Evolutionary conservation across 2,888 invertebrate species (phyloP), one percentile per base, ranked within the genome.

Genomic region (Dolichopus griseipennis): DNA sequence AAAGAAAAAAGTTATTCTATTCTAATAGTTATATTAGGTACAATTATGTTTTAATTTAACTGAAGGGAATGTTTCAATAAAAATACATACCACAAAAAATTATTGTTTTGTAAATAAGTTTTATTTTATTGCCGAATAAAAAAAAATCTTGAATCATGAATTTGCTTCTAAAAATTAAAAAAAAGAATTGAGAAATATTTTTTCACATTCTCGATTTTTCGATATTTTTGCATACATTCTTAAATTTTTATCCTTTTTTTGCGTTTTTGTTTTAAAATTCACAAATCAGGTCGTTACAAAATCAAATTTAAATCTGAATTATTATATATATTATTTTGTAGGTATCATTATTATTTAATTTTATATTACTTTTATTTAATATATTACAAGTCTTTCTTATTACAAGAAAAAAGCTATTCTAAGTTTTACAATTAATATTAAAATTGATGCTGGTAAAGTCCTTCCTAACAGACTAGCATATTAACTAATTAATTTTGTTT

Each of bases 301-400:
- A 52, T 52, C 52, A 52, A 52, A n/a, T 52, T 52, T 52, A 52
- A 52, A 18, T 52, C 52, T 52, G 52, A 52, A 52, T 12, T 52
- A 52, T 52, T 52, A 52, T 52, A 52, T 52, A 52, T 52, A 52
- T 52, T 18, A 52, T n/a, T 52, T 52, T 52, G 52, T 52, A 52
- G 52, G 52, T 52, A 52, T 52, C 15, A 37, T 37, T 10, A 37
- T 52, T 52, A 52, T 18, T n/a, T 12, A 41, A 12, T 52, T 12
- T 52, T 52, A 52, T 52, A 27, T 52, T 52, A 52, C 9, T 52
- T 52, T 18, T 52, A 18, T 52, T 52, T 52, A 52, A 52, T 52
- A 52, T 52, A 52, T 52, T 52, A 52, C 52, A 52, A 52, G 52
- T 52, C 52, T 52, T 52, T 52, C 52, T 52, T 52, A 52, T 52